Conservation (phyloP, 2,113 vertebrate species). For the Fulmarus glacialis region DNA sequence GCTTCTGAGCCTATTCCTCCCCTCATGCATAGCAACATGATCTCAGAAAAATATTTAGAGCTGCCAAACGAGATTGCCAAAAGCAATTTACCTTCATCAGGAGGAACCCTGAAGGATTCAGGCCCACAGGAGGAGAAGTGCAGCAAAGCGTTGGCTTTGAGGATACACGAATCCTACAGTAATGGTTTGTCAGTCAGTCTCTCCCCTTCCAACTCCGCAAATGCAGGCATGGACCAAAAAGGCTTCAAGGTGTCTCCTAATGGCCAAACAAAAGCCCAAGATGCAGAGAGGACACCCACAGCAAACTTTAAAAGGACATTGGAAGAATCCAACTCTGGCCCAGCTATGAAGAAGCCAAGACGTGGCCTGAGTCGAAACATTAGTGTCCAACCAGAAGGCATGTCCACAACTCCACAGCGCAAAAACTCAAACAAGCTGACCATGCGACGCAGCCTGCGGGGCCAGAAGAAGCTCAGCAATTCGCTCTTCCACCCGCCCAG, state of each 20-base stretch:
- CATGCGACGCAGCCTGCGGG: conserved; percentile 80
- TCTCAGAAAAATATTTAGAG: conserved; percentile 71
- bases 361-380: conserved; percentile 59
- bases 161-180: conserved; percentile 70
- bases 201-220: conserved; percentile 71
- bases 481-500: conserved; percentile 78
- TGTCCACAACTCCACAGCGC: conserved; percentile 53
- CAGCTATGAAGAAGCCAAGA: conserved; percentile 75
- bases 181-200: conserved; percentile 63
- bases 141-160: conserved; percentile 64
- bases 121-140: conserved; percentile 70
- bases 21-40: conserved; percentile 67
- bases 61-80: conserved; percentile 66
- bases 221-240: conserved; percentile 72
- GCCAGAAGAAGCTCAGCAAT: conserved; percentile 79
- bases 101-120: conserved; percentile 49
- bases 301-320: conserved; percentile 80
- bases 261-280: conserved; percentile 70
- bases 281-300: conserved; percentile 71
- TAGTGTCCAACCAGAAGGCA: conserved; percentile 12
- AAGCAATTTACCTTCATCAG: conserved; percentile 28
- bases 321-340: conserved; percentile 80
- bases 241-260: conserved; percentile 57
- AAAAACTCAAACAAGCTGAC: conserved; percentile 60
- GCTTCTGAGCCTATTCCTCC: conserved; percentile 74